Conservation (phyloP, 2,797 vertebrate genomes). For the Phrynocephalus vlangalii region DNA sequence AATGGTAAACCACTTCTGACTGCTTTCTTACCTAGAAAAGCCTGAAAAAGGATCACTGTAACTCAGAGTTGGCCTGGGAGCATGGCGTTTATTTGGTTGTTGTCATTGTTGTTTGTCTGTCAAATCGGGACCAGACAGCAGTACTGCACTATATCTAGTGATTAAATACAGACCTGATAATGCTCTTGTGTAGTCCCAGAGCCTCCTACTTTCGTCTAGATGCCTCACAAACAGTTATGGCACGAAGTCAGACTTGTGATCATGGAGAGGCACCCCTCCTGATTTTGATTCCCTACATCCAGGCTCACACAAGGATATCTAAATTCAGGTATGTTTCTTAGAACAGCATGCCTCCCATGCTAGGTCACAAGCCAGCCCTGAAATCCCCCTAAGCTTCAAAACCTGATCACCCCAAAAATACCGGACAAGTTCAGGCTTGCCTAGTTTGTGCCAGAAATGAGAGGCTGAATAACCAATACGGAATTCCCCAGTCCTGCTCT, state of each 20-base stretch:
- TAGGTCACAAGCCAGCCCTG: neutral
- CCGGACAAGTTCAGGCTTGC: neutral
- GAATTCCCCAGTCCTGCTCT: neutral
- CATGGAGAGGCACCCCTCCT: too few relatives aligned
- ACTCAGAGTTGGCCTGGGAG: too few relatives aligned
- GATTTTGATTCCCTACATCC: neutral
- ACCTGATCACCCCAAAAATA: neutral
- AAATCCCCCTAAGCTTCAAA: neutral
- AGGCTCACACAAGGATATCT: neutral
- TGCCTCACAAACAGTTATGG: neutral
- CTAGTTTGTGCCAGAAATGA: neutral
- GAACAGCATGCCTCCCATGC: neutral
- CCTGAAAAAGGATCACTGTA: too few relatives aligned
- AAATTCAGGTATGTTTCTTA: neutral
- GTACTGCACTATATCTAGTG: neutral
- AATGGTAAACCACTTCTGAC: too few relatives aligned
- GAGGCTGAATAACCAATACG: neutral
- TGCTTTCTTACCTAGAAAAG: too few relatives aligned
- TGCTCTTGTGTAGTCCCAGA: neutral
- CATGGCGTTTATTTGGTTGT: too few relatives aligned
- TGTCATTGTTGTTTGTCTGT: neutral
- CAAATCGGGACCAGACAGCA: neutral
- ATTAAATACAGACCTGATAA: neutral
- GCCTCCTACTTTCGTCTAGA: neutral
- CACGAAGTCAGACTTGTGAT: neutral